Percentiles rank a stretch among this genome's conserved stretches.
These are phyloP conservation scores for Eristalinus aeneus DNA, from an alignment of 2,888 invertebrate genomes.

Conservation along the genomic window DNA sequence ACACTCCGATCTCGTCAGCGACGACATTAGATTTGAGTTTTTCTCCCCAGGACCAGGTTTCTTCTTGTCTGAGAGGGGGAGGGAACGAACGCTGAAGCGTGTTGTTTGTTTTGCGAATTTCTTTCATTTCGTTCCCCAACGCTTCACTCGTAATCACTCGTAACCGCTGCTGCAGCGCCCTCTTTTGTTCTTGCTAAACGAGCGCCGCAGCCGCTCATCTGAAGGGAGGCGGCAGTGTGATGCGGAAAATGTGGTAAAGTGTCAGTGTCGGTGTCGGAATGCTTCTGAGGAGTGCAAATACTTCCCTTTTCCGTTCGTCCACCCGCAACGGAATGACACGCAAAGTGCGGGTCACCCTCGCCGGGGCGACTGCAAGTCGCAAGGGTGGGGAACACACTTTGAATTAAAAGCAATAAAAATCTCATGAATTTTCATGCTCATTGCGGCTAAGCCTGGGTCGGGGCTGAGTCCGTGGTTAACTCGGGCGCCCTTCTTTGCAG, in stretches of 20 bases:
- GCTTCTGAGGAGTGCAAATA: constrained; percentile 39
- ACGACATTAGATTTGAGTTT: constrained; percentile 26
- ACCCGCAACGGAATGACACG: constrained; percentile 1
- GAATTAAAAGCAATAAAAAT: constrained; percentile 64
- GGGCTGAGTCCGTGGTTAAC: background rate
- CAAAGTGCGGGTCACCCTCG: background rate
- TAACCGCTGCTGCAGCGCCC: background rate
- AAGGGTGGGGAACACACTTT: background rate
- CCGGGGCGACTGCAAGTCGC: background rate
- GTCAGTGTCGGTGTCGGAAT: constrained; percentile 37
- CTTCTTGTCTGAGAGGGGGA: background rate
- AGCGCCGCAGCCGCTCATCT: background rate
- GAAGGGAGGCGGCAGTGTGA: background rate
- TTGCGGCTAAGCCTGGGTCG: background rate
- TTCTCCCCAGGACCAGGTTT: constrained; percentile 6
- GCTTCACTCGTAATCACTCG: background rate
- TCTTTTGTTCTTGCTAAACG: constrained; percentile 11
- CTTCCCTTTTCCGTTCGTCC: constrained; percentile 4
- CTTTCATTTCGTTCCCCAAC: background rate
- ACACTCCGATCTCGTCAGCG: constrained; percentile 10
- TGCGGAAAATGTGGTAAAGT: constrained; percentile 23
- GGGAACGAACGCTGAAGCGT: constrained; percentile 39
- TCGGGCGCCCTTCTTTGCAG: background rate
- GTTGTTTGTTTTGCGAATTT: constrained; percentile 46
- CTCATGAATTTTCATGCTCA: constrained; percentile 59